Evolutionary conservation across 2,888 invertebrate genomes (phyloP).

Genomic region (Heteropelma amictum): DNA sequence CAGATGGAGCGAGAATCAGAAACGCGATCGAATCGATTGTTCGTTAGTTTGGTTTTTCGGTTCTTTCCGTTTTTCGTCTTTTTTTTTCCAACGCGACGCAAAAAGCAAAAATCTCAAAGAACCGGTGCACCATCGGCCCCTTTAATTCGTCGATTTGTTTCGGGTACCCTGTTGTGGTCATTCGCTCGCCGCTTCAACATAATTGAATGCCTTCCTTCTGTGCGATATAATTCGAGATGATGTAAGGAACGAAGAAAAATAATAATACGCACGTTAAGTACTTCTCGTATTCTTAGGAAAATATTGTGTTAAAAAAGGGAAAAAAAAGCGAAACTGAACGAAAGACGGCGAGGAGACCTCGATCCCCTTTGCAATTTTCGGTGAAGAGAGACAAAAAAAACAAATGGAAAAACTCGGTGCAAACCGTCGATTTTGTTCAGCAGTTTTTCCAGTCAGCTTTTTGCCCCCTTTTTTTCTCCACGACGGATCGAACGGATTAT

Average conservation of each 20-base stretch:
- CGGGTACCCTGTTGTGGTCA: slow-evolving; percentile 39
- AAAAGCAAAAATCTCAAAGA: slow-evolving; percentile 24
- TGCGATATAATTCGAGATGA: slow-evolving; percentile 37
- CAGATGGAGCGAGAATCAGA: not conserved
- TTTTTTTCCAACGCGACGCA: slow-evolving; percentile 2
- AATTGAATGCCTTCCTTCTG: slow-evolving; percentile 65
- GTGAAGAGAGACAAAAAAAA: no score
- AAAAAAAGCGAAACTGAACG: not conserved
- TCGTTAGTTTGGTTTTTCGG: not conserved
- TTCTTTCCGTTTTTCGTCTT: slow-evolving; percentile 16
- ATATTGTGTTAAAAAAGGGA: slow-evolving; percentile 43
- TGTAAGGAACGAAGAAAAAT: not conserved
- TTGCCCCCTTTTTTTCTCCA: no score
- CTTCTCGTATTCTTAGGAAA: slow-evolving; percentile 65
- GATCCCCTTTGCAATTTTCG: no score
- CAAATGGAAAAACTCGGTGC: no score
- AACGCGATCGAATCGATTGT: slow-evolving; percentile 11
- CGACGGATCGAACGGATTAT: no score
- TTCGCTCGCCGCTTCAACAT: slow-evolving; percentile 50
- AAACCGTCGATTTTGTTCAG: no score
- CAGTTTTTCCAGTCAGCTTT: no score
- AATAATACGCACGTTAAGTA: slow-evolving; percentile 56
- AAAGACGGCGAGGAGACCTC: not conserved
- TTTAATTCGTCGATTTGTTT: slow-evolving; percentile 46
- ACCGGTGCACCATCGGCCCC: slow-evolving; percentile 2